These are phyloP conservation scores for Lophura nycthemera DNA, from an alignment of 2,113 vertebrate species.

Conservation along the genomic window DNA sequence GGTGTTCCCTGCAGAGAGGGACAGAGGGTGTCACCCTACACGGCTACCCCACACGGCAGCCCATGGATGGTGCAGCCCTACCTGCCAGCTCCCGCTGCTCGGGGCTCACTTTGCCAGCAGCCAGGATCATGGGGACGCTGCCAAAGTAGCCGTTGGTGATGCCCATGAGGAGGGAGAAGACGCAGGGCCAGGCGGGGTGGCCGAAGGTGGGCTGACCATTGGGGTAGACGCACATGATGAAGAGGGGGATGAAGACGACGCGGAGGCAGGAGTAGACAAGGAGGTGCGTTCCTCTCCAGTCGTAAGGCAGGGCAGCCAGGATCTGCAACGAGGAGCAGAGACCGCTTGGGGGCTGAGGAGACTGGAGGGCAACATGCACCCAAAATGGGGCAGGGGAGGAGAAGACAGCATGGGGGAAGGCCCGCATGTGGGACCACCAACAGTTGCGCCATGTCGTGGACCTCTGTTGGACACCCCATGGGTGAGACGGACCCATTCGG, in stretches of 20 bases:
- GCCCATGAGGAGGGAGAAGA: constrained; percentile 97
- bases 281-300: constrained; percentile 91
- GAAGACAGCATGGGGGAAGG: neutral
- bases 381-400: neutral
- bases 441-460: no score
- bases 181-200: constrained; percentile 95
- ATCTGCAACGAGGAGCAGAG: constrained; percentile 79
- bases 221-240: constrained; percentile 96
- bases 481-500: no score
- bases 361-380: no score
- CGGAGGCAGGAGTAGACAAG: constrained; percentile 91
- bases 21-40: neutral
- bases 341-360: no score
- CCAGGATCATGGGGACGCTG: constrained; percentile 97
- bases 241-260: constrained; percentile 95
- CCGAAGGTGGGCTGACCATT: constrained; percentile 83
- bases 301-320: constrained; percentile 92
- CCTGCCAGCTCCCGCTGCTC: constrained; percentile 96
- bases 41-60: fast-evolving
- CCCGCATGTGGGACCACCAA: neutral
- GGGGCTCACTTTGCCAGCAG: constrained; percentile 90
- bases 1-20: constrained; percentile 87
- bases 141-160: constrained; percentile 97
- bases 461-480: no score
- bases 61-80: neutral